Conservation (phyloP, 2,888 invertebrate species). For the Heliconius ismenius region DNA sequence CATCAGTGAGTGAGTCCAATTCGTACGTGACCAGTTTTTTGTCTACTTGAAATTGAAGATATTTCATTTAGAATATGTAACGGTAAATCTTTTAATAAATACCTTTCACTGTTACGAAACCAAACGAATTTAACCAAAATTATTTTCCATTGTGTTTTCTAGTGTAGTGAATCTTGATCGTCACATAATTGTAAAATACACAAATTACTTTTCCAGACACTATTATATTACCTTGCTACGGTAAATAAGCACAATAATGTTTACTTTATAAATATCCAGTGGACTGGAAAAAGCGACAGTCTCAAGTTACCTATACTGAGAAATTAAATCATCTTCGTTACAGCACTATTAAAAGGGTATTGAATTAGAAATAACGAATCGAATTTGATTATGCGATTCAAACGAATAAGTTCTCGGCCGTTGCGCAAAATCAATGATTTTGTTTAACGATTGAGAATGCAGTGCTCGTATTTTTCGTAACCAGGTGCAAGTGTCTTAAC, state of each 20-base stretch:
- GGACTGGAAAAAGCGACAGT: slow-evolving; percentile 28
- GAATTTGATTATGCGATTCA: slow-evolving; percentile 52
- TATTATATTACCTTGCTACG: slow-evolving; percentile 19
- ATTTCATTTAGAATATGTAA: background rate
- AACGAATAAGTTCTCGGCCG: slow-evolving; percentile 54
- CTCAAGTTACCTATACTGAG: background rate
- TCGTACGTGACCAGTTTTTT: background rate
- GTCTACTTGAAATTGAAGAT: background rate
- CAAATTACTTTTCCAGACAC: slow-evolving; percentile 22
- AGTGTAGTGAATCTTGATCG: background rate
- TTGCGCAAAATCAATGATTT: slow-evolving; percentile 50
- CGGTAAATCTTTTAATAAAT: background rate
- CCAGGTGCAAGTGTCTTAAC: slow-evolving; percentile 54
- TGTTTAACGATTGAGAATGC: slow-evolving; percentile 55
- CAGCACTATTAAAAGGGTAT: slow-evolving; percentile 43
- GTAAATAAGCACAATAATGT: slow-evolving; percentile 24
- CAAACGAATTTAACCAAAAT: background rate
- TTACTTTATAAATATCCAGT: slow-evolving; percentile 25
- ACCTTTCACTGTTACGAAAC: slow-evolving; percentile 24
- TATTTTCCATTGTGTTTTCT: slow-evolving; percentile 20
- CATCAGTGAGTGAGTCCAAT: background rate
- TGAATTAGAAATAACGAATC: slow-evolving; percentile 33
- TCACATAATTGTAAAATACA: slow-evolving; percentile 22
- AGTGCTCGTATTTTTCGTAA: slow-evolving; percentile 60
- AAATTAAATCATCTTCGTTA: slow-evolving; percentile 48